phyloP scores from a whole-genome alignment of 2,113 vertebrate genomes.

The Rynchops niger region DNA sequence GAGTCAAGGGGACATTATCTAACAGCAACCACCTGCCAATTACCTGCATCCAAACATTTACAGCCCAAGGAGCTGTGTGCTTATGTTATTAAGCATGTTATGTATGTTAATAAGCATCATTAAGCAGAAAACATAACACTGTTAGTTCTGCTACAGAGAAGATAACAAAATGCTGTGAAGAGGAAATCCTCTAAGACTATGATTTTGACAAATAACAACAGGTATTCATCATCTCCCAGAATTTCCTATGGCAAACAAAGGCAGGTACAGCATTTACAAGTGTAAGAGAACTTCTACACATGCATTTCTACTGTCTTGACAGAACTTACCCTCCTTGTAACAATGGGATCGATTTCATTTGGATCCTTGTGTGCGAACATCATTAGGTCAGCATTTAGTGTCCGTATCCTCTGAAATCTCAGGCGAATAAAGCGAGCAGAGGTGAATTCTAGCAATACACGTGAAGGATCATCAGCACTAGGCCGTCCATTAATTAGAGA shows the following conservation, averaged over 20 bases:
- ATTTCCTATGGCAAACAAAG: background rate
- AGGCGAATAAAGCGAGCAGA: slow-evolving; percentile 93
- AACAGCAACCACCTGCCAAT: background rate
- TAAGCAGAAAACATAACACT: background rate
- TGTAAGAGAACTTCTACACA: background rate
- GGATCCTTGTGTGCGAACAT: slow-evolving; percentile 87
- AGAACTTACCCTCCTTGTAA: slow-evolving; percentile 88
- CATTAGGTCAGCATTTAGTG: slow-evolving; percentile 97
- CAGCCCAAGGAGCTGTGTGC: background rate
- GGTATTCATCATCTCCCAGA: background rate
- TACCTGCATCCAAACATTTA: background rate
- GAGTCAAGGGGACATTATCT: background rate
- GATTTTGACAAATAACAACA: background rate
- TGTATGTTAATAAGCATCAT: background rate
- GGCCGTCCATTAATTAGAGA: slow-evolving; percentile 95
- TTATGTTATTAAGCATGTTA: background rate
- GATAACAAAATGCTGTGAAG: background rate
- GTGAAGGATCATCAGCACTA: slow-evolving; percentile 93
- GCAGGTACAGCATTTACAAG: background rate
- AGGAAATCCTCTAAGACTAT: background rate
- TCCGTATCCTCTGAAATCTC: slow-evolving; percentile 90
- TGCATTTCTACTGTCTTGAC: background rate
- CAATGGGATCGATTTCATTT: slow-evolving; percentile 89
- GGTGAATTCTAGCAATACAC: slow-evolving; percentile 88
- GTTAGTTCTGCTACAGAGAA: background rate